phyloP scores from a whole-genome alignment of 2,888 invertebrate genomes.

The Bellardia bayeri region DNA sequence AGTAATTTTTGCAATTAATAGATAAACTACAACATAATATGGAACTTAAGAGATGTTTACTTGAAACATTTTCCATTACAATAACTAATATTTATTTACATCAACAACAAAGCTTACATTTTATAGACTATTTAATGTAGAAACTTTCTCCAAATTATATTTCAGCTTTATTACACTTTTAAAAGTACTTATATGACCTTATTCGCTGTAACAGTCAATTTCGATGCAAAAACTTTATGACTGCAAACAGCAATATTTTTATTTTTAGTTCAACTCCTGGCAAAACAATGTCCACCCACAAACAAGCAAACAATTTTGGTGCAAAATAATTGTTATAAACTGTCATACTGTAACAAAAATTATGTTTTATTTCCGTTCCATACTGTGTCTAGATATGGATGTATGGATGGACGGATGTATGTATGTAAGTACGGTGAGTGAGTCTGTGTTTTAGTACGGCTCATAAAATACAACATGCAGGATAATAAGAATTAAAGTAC shows the following conservation, averaged over 20 bases:
- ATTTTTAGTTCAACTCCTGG: background rate
- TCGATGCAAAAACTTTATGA: constrained; percentile 6
- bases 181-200: background rate
- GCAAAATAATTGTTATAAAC: constrained; percentile 39
- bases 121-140: no score
- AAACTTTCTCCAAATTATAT: no score
- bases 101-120: no score
- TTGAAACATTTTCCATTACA: no score
- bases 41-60: no score
- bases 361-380: constrained; percentile 49
- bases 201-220: constrained; percentile 27
- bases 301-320: background rate
- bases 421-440: background rate
- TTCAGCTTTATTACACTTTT: background rate
- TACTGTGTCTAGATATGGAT: background rate
- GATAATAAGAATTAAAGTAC: constrained; percentile 11
- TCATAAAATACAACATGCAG: constrained; percentile 25
- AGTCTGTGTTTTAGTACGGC: background rate
- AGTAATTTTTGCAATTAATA: background rate
- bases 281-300: constrained; percentile 7
- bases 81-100: no score
- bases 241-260: constrained; percentile 10
- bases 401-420: background rate
- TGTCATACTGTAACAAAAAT: constrained; percentile 36
- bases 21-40: no score